Evolutionary conservation across 2,113 vertebrate species (phyloP), one percentile per base, ranked within the genome.

Genomic region (Cyprinodon variegatus): DNA sequence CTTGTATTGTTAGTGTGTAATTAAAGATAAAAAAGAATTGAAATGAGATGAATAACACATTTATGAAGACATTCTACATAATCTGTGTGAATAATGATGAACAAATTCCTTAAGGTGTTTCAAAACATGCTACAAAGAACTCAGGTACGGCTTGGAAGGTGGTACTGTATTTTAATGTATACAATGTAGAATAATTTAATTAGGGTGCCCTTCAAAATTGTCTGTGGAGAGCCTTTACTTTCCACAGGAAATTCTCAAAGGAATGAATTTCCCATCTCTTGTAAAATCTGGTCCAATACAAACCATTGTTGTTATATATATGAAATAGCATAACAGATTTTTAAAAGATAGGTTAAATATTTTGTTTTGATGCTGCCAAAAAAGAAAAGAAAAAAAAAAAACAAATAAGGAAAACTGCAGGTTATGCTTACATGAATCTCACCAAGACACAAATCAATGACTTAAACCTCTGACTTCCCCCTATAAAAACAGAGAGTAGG

Each of bases 171-270:
- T 7, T n/a, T 9, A 10, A 8, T 57, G 50, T 57, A 9, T n/a
- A 20, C 50, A 15, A 57, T 57, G 20, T 57, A n/a, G 6, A 20
- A 57, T n/a, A 57, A 20, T 57, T 57, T 57, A 20, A 57, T 57
- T 57, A 6, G 74, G 68, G 59, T 57, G 57, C 63, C 67, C 84
- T 85, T 68, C 11, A 72, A 63, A n/a, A 29, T 59, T 67, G 63
- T 14, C 29, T 63, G 65, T 13, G 63, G 14, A 1, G 43, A 81
- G 14, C 5, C 17, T 74, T 70, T 84, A 41, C 63, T 65, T 78
- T 66, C 74, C 36, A 79, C 50, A 72, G 39, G 29, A 66, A 14
- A 43, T 6, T 63, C 63, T 70, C 41, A n/a, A 41, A 20, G 22
- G 14, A 77, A n/a, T 14, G 53, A 62, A 61, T 41, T 39, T 43